Evolutionary conservation across 2,113 vertebrate species (phyloP), one percentile per base, ranked within the genome.

Genomic region (Dendrocopos noguchii): DNA sequence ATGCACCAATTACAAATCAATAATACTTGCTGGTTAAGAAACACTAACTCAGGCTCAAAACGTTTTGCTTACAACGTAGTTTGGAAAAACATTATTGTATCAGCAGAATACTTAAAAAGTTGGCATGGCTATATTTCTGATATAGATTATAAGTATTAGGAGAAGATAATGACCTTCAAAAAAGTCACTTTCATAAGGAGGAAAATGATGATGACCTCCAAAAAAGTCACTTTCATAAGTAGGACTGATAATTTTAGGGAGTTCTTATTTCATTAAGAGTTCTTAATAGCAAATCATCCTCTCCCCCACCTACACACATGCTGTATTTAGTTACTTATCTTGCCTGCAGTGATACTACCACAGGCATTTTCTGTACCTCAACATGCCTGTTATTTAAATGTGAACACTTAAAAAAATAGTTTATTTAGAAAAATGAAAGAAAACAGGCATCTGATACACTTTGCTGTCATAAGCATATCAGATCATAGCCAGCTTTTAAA

Each of bases 311-410:
- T 94, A 93, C 80, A 89, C 29, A 61, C 28, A 61, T 80, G 61
- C 61, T 5, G 0, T 34, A 90, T 63, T 82, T 79, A 91, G 42
- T 80, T 70, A 82, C 74, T 94, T 93, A 53, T 92, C 85, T 90
- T 92, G 75, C 71, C 94, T 96, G 80, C 91, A 90, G 36, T 85
- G 79, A 90, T 78, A 90, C 39, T 78, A 91, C 61, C 61, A 91
- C 61, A 95, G 94, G 67, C 24, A 92, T 74, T 89, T 81, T 73
- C 73, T 92, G 24, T 61, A 94, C 79, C 42, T 93, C 27, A 70
- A 46, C 0, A 18, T 56, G 84, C 52, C 68, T 90, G 50, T 42
- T 82, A 89, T 42, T 83, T 93, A 94, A 91, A 44, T 34, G 24
- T 34, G 24, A 87, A 90, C 39, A 33, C 61, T 67, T 65, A 70